A percentile compares a stretch with the other conserved stretches of the same genome.
Conservation (phyloP, 2,113 vertebrate genomes). For the Xyrauchen texanus region DNA sequence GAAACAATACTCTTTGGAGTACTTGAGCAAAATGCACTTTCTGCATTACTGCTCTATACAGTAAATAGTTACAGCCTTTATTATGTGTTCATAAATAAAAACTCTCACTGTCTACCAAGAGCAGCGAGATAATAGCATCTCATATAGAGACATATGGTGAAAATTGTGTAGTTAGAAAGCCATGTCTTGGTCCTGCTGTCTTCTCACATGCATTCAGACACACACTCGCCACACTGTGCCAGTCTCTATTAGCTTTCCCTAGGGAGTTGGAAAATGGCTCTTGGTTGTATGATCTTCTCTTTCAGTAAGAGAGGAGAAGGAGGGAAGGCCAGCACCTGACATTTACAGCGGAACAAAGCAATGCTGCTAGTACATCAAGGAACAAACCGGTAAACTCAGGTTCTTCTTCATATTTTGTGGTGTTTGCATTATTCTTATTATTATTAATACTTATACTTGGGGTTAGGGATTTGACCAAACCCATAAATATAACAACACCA, state of each 20-base stretch:
- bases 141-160: constrained; percentile 5
- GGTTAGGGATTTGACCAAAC: too few relatives aligned
- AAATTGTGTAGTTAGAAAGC: background rate
- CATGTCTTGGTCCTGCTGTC: too few relatives aligned
- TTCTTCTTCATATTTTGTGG: background rate
- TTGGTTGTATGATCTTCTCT: constrained; percentile 33
- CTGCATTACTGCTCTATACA: constrained; percentile 10
- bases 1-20: background rate
- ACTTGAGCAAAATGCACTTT: constrained; percentile 2
- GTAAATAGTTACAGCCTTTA: background rate
- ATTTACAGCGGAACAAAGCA: constrained; percentile 19
- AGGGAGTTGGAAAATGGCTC: constrained; percentile 33
- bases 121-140: background rate
- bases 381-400: background rate
- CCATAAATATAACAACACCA: too few relatives aligned
- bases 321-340: background rate
- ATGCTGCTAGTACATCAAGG: background rate
- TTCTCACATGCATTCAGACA: constrained; percentile 1
- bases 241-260: constrained; percentile 28
- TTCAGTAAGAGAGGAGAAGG: background rate
- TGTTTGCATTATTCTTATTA: background rate
- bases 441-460: too few relatives aligned
- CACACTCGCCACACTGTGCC: constrained; percentile 8
- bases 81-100: constrained; percentile 10
- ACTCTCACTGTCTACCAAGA: constrained; percentile 23